These are phyloP conservation scores for Psittacula echo DNA, from an alignment of 2,797 vertebrate species.

Conservation along the genomic window DNA sequence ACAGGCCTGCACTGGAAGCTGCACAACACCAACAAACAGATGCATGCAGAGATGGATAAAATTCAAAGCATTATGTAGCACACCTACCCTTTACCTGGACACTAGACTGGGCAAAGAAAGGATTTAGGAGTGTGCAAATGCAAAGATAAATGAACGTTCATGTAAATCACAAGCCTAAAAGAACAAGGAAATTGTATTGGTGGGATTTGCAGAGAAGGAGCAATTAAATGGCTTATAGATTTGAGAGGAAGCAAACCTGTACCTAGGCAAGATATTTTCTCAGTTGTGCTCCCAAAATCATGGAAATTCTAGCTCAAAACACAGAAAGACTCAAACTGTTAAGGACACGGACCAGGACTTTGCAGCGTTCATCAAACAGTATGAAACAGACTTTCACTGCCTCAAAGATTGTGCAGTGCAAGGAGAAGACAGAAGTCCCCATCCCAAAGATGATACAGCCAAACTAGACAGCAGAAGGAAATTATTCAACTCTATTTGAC, in stretches of 20 bases:
- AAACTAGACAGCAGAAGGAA: constrained; percentile 22
- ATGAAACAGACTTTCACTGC: background rate
- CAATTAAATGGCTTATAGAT: background rate
- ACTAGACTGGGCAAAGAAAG: constrained; percentile 5
- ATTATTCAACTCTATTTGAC: constrained; percentile 6
- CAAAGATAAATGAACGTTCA: background rate
- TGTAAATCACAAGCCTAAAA: constrained; percentile 19
- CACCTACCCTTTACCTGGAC: background rate
- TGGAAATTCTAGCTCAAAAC: background rate
- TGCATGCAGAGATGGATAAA: background rate
- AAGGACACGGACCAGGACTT: background rate
- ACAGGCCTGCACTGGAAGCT: background rate
- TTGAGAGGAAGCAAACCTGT: background rate
- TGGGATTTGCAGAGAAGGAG: background rate
- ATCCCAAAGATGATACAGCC: background rate
- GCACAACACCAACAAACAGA: background rate
- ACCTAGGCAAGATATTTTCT: background rate
- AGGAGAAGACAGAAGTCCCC: background rate
- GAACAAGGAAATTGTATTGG: background rate
- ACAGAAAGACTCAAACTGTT: background rate
- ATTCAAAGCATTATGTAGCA: background rate
- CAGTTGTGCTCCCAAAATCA: background rate
- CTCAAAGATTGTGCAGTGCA: background rate
- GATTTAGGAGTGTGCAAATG: background rate
- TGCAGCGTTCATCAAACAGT: background rate